These are phyloP conservation scores for Epirrhoe alternata DNA, from an alignment of 2,888 invertebrate species.

Conservation along the genomic window DNA sequence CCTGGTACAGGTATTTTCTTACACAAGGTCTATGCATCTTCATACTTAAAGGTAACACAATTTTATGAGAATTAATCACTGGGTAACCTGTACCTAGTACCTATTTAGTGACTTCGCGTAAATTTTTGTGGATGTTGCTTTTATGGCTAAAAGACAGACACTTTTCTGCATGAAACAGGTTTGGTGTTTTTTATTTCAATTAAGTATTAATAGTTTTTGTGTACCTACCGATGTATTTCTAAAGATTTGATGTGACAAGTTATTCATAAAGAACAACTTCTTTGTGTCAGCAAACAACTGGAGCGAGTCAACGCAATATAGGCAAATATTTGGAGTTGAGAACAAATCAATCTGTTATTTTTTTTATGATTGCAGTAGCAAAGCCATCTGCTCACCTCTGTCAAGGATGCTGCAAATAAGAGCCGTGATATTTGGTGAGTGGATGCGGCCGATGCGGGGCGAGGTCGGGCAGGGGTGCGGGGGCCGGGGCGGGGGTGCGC, in stretches of 20 bases:
- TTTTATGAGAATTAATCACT: not conserved
- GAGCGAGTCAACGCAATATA: not conserved
- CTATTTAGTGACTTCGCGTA: too few species aligned
- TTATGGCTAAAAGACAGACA: not conserved
- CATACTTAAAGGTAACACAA: not conserved
- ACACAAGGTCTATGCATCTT: not conserved
- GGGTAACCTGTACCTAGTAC: not conserved
- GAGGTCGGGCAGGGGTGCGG: conserved; percentile 69
- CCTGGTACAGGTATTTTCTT: conserved; percentile 14
- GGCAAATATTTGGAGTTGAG: conserved; percentile 2
- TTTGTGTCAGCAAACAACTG: conserved; percentile 10
- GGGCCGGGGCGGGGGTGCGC: conserved; percentile 57
- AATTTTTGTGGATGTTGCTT: too few species aligned
- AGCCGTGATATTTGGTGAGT: conserved; percentile 75
- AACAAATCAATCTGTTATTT: conserved; percentile 44
- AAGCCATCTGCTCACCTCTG: conserved; percentile 54
- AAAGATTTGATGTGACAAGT: not conserved
- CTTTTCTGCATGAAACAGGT: not conserved
- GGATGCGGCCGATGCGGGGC: conserved; percentile 69
- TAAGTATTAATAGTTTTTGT: too few species aligned
- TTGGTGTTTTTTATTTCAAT: too few species aligned
- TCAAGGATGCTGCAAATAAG: conserved; percentile 77
- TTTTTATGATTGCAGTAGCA: conserved; percentile 42
- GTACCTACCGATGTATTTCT: not conserved
- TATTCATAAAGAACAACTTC: conserved; percentile 15